Evolutionary conservation across 1,140 invertebrate genomes (phyloP).

Genomic region (Lutraria rhynchaena): DNA sequence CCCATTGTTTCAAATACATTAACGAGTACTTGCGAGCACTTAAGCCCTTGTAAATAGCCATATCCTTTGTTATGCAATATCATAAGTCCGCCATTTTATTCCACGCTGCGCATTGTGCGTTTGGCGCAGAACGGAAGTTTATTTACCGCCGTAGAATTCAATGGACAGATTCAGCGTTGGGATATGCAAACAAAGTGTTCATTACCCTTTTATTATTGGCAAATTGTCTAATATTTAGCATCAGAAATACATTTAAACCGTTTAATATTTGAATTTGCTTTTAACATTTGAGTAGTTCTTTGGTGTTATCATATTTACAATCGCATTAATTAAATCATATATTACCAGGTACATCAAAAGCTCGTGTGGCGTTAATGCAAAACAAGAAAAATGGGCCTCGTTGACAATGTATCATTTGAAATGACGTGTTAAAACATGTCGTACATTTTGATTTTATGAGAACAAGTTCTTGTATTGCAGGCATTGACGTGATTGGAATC

Average conservation of each 20-base stretch:
- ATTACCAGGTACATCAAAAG: slow-evolving; percentile 18
- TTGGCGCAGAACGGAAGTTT: slow-evolving; percentile 36
- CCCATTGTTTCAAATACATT: slow-evolving; percentile 40
- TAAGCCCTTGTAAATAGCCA: slow-evolving; percentile 16
- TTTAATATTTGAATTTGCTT: slow-evolving; percentile 32
- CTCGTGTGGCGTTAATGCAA: not conserved
- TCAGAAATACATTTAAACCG: slow-evolving; percentile 44
- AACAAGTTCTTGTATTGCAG: no score
- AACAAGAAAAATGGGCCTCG: no score
- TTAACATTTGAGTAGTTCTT: slow-evolving; percentile 1
- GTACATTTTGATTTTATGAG: no score
- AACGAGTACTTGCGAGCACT: slow-evolving; percentile 24
- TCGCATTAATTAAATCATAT: slow-evolving; percentile 39
- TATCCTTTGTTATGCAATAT: slow-evolving; percentile 33
- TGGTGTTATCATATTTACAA: slow-evolving; percentile 6
- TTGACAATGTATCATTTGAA: no score
- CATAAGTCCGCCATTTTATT: slow-evolving; percentile 2
- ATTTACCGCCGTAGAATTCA: slow-evolving; percentile 22
- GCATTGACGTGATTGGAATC: no score
- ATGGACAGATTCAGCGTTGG: slow-evolving; percentile 15
- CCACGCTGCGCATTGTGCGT: not conserved
- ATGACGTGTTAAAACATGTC: no score
- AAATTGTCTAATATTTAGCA: slow-evolving; percentile 39
- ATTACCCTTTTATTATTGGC: slow-evolving; percentile 27
- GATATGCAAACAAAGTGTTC: slow-evolving; percentile 42